Evolutionary conservation across 2,113 vertebrate genomes (phyloP).

Genomic region (Sinocyclocheilus anophthalmus): DNA sequence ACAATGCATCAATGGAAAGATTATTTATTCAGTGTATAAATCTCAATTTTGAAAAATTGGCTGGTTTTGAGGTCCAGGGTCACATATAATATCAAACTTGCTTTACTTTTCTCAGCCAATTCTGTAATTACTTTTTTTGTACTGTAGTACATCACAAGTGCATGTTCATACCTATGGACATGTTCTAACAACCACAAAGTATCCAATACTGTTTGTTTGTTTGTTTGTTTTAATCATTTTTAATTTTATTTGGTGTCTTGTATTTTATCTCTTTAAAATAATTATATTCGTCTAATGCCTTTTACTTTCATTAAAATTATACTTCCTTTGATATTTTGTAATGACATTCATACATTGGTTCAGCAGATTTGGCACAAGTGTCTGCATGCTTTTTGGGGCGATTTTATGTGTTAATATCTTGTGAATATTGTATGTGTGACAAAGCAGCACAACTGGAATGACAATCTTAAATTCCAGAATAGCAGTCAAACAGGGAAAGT

Average conservation of each 20-base stretch:
- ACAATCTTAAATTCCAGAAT: neutral
- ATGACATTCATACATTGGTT: neutral
- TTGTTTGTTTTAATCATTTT: neutral
- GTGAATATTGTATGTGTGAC: neutral
- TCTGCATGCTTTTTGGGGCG: neutral
- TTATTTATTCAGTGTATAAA: no score
- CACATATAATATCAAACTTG: no score
- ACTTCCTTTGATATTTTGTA: neutral
- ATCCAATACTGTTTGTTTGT: neutral
- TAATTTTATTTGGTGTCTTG: neutral
- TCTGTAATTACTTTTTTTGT: neutral
- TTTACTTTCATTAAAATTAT: neutral
- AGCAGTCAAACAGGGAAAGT: conserved; percentile 2
- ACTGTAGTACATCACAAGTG: no score
- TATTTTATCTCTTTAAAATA: neutral
- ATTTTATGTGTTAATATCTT: neutral
- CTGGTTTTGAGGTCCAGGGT: no score
- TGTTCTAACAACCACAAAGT: no score
- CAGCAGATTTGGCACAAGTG: neutral
- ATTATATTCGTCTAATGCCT: neutral
- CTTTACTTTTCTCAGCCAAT: neutral
- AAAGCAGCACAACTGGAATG: conserved; percentile 15
- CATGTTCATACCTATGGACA: no score
- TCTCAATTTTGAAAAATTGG: no score
- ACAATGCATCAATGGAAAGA: no score